These are phyloP conservation scores for Gephyroberyx darwinii DNA, from an alignment of 2,797 vertebrate genomes.

Conservation along the genomic window DNA sequence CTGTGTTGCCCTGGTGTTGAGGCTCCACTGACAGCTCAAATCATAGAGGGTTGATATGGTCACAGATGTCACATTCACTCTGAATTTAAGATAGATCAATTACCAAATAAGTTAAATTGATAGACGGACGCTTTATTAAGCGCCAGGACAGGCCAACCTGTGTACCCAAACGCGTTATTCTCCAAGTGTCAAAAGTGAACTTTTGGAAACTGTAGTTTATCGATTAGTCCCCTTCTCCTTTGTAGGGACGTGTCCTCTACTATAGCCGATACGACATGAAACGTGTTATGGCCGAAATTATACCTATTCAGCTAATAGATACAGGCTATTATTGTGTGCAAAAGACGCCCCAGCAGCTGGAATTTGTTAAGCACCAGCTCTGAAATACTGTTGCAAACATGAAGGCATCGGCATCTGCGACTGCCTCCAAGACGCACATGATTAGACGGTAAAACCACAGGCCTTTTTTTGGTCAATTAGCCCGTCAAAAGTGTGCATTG, in stretches of 20 bases:
- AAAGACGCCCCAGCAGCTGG: conserved; percentile 66
- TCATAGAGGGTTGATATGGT: conserved; percentile 70
- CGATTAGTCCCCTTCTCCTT: conserved; percentile 55
- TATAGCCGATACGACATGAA: conserved; percentile 23
- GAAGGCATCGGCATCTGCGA: conserved; percentile 28
- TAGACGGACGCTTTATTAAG: conserved; percentile 22
- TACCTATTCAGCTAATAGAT: conserved; percentile 49
- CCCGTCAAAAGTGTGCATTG: conserved; percentile 36
- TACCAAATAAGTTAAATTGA: conserved; percentile 59
- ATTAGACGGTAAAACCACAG: conserved; percentile 11
- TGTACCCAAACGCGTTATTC: conserved; percentile 33
- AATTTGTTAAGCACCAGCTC: conserved; percentile 62
- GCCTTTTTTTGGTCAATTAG: background rate
- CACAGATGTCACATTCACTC: conserved; percentile 73
- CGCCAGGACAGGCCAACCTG: conserved; percentile 44
- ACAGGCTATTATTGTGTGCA: conserved; percentile 51
- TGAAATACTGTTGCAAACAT: conserved; percentile 43
- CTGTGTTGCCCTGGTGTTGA: conserved; percentile 55
- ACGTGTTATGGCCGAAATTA: conserved; percentile 34
- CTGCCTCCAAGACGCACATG: background rate
- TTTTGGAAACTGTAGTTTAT: conserved; percentile 76
- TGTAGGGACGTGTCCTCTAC: conserved; percentile 50
- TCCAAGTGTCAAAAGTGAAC: conserved; percentile 77
- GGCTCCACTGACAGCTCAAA: conserved; percentile 73
- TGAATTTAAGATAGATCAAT: conserved; percentile 69